Conservation (phyloP, 53 echinoderm and acorn worm genomes). For the Holothuria scabra region DNA sequence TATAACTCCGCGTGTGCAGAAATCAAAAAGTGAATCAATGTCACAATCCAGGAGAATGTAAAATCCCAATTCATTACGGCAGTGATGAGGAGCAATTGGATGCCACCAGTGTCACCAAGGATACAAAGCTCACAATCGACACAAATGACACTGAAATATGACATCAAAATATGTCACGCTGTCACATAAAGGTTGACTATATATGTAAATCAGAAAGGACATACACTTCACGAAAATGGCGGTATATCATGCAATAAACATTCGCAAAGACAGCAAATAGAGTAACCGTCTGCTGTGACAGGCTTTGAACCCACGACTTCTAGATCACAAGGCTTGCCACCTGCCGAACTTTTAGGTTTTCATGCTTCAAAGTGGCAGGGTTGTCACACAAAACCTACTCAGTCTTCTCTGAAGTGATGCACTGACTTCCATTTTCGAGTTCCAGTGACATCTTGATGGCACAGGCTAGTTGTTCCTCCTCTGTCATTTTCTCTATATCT, state of each 20-base stretch:
- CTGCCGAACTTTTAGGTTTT: not conserved
- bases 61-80: too few relatives aligned
- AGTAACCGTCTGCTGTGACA: conserved; percentile 9
- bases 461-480: conserved; percentile 34
- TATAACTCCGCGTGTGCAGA: too few relatives aligned
- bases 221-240: conserved; percentile 9
- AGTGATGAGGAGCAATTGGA: too few relatives aligned
- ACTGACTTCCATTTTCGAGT: conserved; percentile 16
- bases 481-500: conserved; percentile 32
- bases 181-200: too few relatives aligned
- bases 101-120: too few relatives aligned
- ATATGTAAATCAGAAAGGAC: too few relatives aligned
- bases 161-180: too few relatives aligned
- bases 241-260: not conserved
- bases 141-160: too few relatives aligned
- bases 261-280: not conserved
- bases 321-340: not conserved
- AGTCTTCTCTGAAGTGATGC: not conserved
- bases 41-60: too few relatives aligned
- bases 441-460: conserved; percentile 37
- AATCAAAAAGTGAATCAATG: too few relatives aligned
- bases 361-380: not conserved
- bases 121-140: too few relatives aligned
- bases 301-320: not conserved
- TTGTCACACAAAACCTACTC: not conserved